Conservation (phyloP, 2,888 invertebrate species). For the Papilio elwesi region DNA sequence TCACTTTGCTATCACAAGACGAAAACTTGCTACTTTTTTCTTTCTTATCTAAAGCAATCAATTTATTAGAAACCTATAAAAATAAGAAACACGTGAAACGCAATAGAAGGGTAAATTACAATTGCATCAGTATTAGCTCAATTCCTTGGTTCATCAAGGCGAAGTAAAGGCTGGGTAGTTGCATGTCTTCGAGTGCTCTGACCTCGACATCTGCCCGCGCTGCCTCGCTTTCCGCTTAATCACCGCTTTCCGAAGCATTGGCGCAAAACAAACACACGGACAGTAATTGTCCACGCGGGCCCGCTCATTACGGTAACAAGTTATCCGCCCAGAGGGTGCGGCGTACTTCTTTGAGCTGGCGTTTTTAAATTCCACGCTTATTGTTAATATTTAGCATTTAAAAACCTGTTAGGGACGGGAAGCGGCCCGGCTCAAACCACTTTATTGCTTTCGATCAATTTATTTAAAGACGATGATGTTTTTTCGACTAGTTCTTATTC, state of each 20-base stretch:
- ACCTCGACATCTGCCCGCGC: slow-evolving; percentile 44
- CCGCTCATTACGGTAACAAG: slow-evolving; percentile 53
- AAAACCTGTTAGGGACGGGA: slow-evolving; percentile 34
- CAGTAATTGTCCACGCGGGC: slow-evolving; percentile 60
- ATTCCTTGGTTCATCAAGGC: slow-evolving; percentile 10
- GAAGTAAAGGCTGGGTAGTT: slow-evolving; percentile 44
- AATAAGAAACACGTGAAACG: background rate
- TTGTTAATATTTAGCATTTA: slow-evolving; percentile 35
- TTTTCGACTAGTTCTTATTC: slow-evolving; percentile 10
- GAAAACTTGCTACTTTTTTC: no score
- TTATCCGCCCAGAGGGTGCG: slow-evolving; percentile 45
- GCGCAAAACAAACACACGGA: slow-evolving; percentile 69
- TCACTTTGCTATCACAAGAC: no score
- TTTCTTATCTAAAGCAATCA: no score
- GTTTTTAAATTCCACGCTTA: slow-evolving; percentile 37
- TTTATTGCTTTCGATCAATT: slow-evolving; percentile 31
- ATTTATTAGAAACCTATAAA: background rate
- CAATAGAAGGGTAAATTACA: background rate
- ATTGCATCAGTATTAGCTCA: slow-evolving; percentile 16
- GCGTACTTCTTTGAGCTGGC: slow-evolving; percentile 40
- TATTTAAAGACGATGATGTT: slow-evolving; percentile 7
- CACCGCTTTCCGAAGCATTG: slow-evolving; percentile 62
- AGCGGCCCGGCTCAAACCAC: slow-evolving; percentile 6
- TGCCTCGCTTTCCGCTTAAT: slow-evolving; percentile 61
- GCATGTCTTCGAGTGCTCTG: slow-evolving; percentile 52